Base-by-base conservation (phyloP, 2,797 vertebrate species). In the Sebastes elongatus region DNA sequence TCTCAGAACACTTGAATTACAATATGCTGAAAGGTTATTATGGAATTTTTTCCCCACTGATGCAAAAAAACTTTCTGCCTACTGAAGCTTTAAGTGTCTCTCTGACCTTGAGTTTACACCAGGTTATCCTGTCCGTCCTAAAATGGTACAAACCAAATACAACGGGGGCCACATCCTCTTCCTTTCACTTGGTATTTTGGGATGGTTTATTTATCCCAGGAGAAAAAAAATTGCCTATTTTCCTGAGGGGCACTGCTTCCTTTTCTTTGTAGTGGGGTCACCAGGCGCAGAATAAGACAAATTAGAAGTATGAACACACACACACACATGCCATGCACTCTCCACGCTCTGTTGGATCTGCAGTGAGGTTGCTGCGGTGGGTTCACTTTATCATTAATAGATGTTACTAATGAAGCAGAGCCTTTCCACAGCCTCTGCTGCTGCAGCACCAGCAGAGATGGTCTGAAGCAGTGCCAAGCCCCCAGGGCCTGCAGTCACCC, bases 201-300 rank as follows among this genome's bases (percentile, higher is more conserved):
- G 90, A 88, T 78, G 25, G 89, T 94, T 95, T 95, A 94, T 95
- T 95, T 94, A 91, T 91, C 86, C 85, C 82, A 73, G 67, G 80
- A 92, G 86, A 86, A 86, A 85, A 90, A 90, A 42, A 92, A 91
- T 79, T 22, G 76, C 61, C 78, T 67, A 86, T 90, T 93, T 88
- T 91, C 86, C 94, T 91, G 76, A 92, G 92, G 81, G 87, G 87
- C 66, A 86, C 84, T 23, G n/a, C 88, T 92, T 94, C 93, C 92
- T 93, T 77, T 71, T 73, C 92, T 93, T 94, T 93, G 92, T 92
- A 84, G 84, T 67, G 72, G 59, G 81, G 69, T 81, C 61, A 78
- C 84, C 62, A 85, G 64, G 74, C 35, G 10, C 63, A 80, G 74
- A 83, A 65, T 86, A 92, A 90, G 76, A 63, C 52, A 52, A 30